Percentiles rank a stretch among this genome's conserved stretches.
Conservation (phyloP, 2,113 vertebrate genomes). For the Sialia sialis region DNA sequence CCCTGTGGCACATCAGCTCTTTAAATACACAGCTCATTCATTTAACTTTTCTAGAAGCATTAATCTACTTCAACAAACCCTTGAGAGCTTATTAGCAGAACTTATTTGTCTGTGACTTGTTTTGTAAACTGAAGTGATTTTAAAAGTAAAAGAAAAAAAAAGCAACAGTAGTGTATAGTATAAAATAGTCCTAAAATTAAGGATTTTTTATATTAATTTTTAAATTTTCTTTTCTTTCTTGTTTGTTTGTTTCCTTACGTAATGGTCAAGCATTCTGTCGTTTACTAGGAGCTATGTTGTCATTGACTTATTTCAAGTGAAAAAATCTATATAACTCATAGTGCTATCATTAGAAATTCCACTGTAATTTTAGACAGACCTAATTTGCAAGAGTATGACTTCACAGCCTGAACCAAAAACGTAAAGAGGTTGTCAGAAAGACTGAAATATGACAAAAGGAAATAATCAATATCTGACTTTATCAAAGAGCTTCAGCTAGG, state of each 20-base stretch:
- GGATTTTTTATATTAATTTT: background rate
- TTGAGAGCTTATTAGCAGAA: background rate
- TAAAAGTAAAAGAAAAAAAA: background rate
- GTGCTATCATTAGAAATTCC: background rate
- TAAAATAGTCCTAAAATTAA: background rate
- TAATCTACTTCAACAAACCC: background rate
- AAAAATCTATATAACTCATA: background rate
- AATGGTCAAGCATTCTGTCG: background rate
- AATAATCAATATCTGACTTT: background rate
- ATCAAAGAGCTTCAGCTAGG: background rate
- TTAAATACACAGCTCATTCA: background rate
- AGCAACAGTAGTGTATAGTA: fast-evolving
- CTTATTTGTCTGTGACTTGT: background rate
- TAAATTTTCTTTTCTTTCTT: background rate
- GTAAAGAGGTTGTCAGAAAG: background rate
- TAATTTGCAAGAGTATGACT: background rate
- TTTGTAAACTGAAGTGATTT: background rate
- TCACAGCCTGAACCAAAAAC: background rate
- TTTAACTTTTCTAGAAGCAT: background rate
- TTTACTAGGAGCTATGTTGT: background rate
- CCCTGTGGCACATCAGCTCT: background rate
- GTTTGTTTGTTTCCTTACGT: background rate
- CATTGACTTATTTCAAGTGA: background rate
- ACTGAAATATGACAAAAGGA: background rate
- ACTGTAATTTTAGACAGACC: background rate